Evolutionary conservation across 2,888 invertebrate genomes (phyloP).

Genomic region (Gari tellinella): DNA sequence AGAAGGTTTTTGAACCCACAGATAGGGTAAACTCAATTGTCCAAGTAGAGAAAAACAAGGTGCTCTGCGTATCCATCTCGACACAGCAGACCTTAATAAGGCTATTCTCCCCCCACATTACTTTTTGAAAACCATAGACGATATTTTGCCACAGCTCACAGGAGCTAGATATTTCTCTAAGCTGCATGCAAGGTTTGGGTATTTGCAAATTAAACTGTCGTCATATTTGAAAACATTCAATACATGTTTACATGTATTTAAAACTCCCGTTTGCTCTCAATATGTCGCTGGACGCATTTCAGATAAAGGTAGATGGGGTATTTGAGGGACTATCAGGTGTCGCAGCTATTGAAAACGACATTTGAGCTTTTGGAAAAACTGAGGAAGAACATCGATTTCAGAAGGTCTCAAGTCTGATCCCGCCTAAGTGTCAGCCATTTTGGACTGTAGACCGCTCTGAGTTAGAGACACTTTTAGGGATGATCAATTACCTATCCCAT

Average conservation of each 20-base stretch:
- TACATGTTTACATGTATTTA: slow-evolving; percentile 28
- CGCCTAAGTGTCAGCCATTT: slow-evolving; percentile 30
- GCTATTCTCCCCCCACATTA: slow-evolving; percentile 25
- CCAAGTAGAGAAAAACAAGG: slow-evolving; percentile 11
- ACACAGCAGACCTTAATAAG: slow-evolving; percentile 9
- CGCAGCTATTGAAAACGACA: too few relatives aligned
- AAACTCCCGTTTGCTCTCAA: too few relatives aligned
- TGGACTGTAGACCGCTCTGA: slow-evolving; percentile 25
- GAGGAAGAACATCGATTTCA: neutral
- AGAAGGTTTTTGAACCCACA: slow-evolving; percentile 5
- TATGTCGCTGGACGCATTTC: slow-evolving; percentile 44
- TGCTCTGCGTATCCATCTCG: slow-evolving; percentile 10
- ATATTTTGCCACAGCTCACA: slow-evolving; percentile 25
- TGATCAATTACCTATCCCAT: slow-evolving; percentile 39
- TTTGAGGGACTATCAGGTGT: slow-evolving; percentile 32
- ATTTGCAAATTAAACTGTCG: slow-evolving; percentile 38
- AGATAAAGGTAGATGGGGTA: slow-evolving; percentile 40
- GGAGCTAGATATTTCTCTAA: slow-evolving; percentile 48
- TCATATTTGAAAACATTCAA: slow-evolving; percentile 43
- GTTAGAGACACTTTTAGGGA: slow-evolving; percentile 42
- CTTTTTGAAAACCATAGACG: slow-evolving; percentile 29
- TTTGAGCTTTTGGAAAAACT: too few relatives aligned
- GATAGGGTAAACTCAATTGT: slow-evolving; percentile 34
- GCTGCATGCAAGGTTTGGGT: slow-evolving; percentile 41
- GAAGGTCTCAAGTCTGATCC: slow-evolving; percentile 26